Percentiles rank a stretch among this genome's conserved stretches.
Conservation (phyloP, 1,140 invertebrate genomes). For the Drosophila repletoides region DNA sequence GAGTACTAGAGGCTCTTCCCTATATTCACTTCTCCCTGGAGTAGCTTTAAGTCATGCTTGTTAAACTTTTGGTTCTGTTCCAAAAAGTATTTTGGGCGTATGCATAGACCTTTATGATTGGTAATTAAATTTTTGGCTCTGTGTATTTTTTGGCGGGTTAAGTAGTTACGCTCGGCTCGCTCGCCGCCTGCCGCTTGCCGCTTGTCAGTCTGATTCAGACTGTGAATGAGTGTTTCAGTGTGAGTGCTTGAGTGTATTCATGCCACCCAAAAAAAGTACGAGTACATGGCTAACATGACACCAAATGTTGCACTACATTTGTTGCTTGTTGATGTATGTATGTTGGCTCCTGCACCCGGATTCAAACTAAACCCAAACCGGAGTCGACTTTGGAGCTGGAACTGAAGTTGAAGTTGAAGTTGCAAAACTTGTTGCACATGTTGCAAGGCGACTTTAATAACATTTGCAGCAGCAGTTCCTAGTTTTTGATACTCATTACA, state of each 20-base stretch:
- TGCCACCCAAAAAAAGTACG: slow-evolving; percentile 47
- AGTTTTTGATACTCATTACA: too few species aligned
- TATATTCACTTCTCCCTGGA: too few species aligned
- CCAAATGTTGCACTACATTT: slow-evolving; percentile 75
- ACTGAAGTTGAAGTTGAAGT: slow-evolving; percentile 37
- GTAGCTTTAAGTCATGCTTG: slow-evolving; percentile 74
- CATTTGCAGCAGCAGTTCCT: slow-evolving; percentile 55
- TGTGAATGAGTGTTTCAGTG: slow-evolving; percentile 16
- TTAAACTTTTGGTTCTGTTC: slow-evolving; percentile 78
- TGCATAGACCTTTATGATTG: slow-evolving; percentile 60
- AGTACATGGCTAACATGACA: slow-evolving; percentile 53
- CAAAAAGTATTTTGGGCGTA: slow-evolving; percentile 70
- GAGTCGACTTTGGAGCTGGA: slow-evolving; percentile 35
- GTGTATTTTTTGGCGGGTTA: slow-evolving; percentile 29
- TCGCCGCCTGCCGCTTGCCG: too few species aligned
- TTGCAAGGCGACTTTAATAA: slow-evolving; percentile 45
- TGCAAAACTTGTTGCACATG: slow-evolving; percentile 76
- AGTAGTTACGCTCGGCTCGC: slow-evolving; percentile 56
- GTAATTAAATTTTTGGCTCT: slow-evolving; percentile 60
- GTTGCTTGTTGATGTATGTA: slow-evolving; percentile 32
- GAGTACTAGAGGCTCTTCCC: slow-evolving; percentile 3
- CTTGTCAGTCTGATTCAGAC: slow-evolving; percentile 42
- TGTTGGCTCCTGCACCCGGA: slow-evolving; percentile 65
- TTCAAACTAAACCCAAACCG: slow-evolving; percentile 56
- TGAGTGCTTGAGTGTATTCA: not conserved